phyloP scores from a whole-genome alignment of 1,140 invertebrate genomes.

The Megalonaias nervosa region DNA sequence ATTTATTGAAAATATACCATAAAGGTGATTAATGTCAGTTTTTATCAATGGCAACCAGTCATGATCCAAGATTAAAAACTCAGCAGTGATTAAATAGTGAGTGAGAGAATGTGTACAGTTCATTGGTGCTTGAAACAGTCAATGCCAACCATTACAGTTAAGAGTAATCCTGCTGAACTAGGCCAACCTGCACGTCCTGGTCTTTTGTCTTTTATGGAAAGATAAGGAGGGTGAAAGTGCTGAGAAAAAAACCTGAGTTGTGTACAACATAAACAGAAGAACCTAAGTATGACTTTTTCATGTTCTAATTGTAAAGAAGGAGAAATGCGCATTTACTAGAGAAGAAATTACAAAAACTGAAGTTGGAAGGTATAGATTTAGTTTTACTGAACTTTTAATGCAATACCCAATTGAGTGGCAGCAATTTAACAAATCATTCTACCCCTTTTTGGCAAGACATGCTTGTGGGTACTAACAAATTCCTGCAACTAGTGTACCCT shows the following conservation, averaged over 20 bases:
- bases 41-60: background rate
- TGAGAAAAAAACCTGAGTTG: background rate
- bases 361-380: constrained; percentile 12
- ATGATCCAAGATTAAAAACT: constrained; percentile 13
- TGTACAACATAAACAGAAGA: background rate
- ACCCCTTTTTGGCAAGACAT: constrained; percentile 24
- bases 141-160: background rate
- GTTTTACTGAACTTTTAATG: background rate
- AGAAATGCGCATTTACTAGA: background rate
- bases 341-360: constrained; percentile 6
- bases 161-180: background rate
- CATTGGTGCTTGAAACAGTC: constrained; percentile 1
- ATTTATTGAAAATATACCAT: background rate
- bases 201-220: background rate
- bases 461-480: constrained; percentile 18
- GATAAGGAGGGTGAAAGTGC: background rate
- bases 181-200: background rate
- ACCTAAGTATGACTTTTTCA: constrained; percentile 6
- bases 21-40: constrained; percentile 12
- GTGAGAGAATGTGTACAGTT: background rate
- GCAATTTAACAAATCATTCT: background rate
- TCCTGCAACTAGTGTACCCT: constrained; percentile 38
- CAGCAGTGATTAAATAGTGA: constrained; percentile 3
- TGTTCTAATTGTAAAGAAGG: constrained; percentile 7
- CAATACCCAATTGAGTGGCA: constrained; percentile 34